A percentile compares a stretch with the other conserved stretches of the same genome.
Conservation (phyloP, 2,888 invertebrate species). For the Andrena dorsata region DNA sequence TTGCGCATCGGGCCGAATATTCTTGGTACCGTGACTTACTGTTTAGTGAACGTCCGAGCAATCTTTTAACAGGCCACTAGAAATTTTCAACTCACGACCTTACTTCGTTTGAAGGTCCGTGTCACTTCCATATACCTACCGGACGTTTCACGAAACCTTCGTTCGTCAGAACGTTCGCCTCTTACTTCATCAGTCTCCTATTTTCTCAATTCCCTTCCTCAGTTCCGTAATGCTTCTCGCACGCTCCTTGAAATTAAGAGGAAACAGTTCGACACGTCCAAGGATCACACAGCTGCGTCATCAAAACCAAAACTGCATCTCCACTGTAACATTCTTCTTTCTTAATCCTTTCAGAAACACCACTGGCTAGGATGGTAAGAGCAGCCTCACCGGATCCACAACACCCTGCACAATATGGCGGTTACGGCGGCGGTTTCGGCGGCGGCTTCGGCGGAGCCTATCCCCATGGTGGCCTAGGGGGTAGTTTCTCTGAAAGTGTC, state of each 20-base stretch:
- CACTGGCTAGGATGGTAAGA: constrained; percentile 50
- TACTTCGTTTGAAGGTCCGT: constrained; percentile 5
- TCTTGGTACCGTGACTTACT: constrained; percentile 26
- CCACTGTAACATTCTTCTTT: not conserved
- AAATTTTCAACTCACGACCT: constrained; percentile 11
- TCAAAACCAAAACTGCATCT: not conserved
- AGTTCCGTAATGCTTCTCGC: too few relatives aligned
- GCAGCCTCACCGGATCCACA: constrained; percentile 58
- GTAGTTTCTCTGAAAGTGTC: constrained; percentile 55
- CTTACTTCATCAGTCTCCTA: too few relatives aligned
- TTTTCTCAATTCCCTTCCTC: not conserved
- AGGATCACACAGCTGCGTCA: too few relatives aligned
- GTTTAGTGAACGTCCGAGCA: constrained; percentile 12
- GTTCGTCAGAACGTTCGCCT: not conserved
- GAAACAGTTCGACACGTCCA: too few relatives aligned
- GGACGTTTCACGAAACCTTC: not conserved
- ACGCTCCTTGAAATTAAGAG: too few relatives aligned
- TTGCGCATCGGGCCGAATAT: too few relatives aligned
- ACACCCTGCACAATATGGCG: constrained; percentile 39
- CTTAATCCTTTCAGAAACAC: not conserved
- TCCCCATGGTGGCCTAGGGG: constrained; percentile 42
- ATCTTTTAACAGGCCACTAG: not conserved
- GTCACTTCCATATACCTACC: not conserved
- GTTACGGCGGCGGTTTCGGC: constrained; percentile 40
- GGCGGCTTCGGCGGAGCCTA: constrained; percentile 31